Base-by-base conservation (phyloP, 2,113 vertebrate genomes). In the Amia ocellicauda region DNA sequence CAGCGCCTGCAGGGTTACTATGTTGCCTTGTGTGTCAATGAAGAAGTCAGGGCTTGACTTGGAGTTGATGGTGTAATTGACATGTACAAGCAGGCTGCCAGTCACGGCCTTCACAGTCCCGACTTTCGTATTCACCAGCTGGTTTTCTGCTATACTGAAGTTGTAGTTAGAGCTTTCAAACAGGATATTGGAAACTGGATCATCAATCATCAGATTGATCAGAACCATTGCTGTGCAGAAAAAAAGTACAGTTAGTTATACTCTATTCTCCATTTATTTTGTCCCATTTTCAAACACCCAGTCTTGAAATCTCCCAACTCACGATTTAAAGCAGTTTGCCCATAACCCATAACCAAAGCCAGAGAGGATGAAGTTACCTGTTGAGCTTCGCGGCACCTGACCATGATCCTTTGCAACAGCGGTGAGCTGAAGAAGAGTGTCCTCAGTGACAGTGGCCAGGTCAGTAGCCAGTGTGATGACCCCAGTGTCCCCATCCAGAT, bases 341-440 rank as follows among this genome's bases (percentile, higher is more conserved):
- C n/a, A n/a, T n/a, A n/a, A n/a, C n/a, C n/a, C n/a, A n/a, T n/a
- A n/a, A 11, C 31, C 5, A 11, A 36, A 36, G 11, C 31, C 31
- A 36, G 5, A 1, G 31, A 36, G 31, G 2, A 1, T 36, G 2
- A 31, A 4, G 23, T 80, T 66, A 93, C 91, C 90, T 50, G 76
- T 85, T 49, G 81, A 76, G 68, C 70, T 68, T 2, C 83, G 76
- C 4, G 82, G 72, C 60, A 87, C 83, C 27, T 14, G 28, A 43
- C 91, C 90, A 1, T 86, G 74, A 67, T 93, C 91, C 60, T 66
- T 24, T 1, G 88, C 90, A 67, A 73, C 40, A 23, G 81, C 87
- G 9, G 53, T 76, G 56, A 91, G 75, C 3, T 54, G 43, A 26
- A 90, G 22, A 1, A 43, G 1, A 1, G 67, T 83, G 69, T 89